Base-by-base conservation (phyloP, 2,797 vertebrate genomes). In the Emydoidea blandingii region DNA sequence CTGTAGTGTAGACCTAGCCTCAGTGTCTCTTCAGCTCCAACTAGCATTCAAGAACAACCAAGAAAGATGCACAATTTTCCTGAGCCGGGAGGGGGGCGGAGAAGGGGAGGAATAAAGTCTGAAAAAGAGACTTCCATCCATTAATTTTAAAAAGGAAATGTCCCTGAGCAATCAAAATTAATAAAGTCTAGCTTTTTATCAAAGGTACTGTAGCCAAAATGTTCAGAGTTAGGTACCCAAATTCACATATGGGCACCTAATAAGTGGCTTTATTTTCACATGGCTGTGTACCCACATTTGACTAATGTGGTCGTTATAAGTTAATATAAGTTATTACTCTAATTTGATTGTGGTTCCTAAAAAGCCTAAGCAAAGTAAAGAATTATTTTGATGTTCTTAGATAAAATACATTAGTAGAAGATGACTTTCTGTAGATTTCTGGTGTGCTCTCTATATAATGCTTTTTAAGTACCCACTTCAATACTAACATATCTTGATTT, bases 301-400 rank as follows among this genome's bases (percentile, higher is more conserved):
- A 86, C 96, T 94, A 93, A 84, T 47, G 89, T 88, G 21, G 79
- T 79, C 89, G 5, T 92, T 94, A 37, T 37, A 1, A 81, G 10
- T 81, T 85, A 92, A 85, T 94, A 68, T 15, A 37, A 94, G 83
- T 88, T 92, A 87, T 79, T 93, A 76, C 49, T 88, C 79, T 89
- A 86, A 86, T 94, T 94, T 96, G 81, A 82, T 81, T 27, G 44
- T 82, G 87, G 72, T 49, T 91, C 92, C 25, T 47, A 47, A 41
- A 76, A 76, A 76, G 37, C 41, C 41, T 27, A 27, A 27, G 25
- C 41, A 76, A 41, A 47, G 72, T 76, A 76, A 76, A 44, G 72
- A 76, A 76, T 76, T 44, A 14, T 41, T 76, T 25, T 76, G 41
- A 76, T 41, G 25, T 74, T 74, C 37, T 76, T 29, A 68, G 31